Base-by-base conservation (phyloP, 2,888 invertebrate species). In the Cactoblastis cactorum region DNA sequence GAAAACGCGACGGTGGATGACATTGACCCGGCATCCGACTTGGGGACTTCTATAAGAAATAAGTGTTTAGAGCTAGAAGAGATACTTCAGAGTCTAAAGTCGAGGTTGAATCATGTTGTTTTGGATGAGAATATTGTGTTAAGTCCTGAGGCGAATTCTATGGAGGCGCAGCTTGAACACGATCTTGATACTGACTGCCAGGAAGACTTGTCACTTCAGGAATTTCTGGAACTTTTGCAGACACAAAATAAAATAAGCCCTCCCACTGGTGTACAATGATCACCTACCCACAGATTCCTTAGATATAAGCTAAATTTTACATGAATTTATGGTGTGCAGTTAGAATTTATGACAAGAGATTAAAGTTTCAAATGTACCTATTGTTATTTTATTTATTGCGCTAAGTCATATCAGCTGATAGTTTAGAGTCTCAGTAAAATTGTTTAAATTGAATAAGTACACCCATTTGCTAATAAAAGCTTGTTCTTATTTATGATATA, bases 161-260 rank as follows among this genome's bases (percentile, higher is more conserved):
- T 86, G 66, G 90, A 90, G 60, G 84, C 89, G 8, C 83, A 90
- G 61, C 70, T 90, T 3, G 90, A 90, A 61, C 88, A 90, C 53
- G 90, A 90, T 58, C 65, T 90, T 59, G 90, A 90, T 54, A 90
- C 90, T 3, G 90, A 90, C 54, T 90, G 90, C 53, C 90, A 89
- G 61, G 90, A 90, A 59, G 90, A 90, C 45, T 67, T 90, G 41
- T 90, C 90, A 14, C 74, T 90, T 5, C 90, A 90, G 58, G 90
- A 90, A 61, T 90, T 90, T 54, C 73, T 88, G 28, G 88, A 90
- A 63, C 73, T 90, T 17, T 69, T 90, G 45, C 85, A 90, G 52
- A 86, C 90, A 14, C 90, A 90, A 66, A 89, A 83, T 59, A 85
- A 86, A 77, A 70, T 82, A 55, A 76, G 73, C 58, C 67, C n/a